Evolutionary conservation across 2,113 vertebrate species (phyloP).

Genomic region (Crotalus viridis): DNA sequence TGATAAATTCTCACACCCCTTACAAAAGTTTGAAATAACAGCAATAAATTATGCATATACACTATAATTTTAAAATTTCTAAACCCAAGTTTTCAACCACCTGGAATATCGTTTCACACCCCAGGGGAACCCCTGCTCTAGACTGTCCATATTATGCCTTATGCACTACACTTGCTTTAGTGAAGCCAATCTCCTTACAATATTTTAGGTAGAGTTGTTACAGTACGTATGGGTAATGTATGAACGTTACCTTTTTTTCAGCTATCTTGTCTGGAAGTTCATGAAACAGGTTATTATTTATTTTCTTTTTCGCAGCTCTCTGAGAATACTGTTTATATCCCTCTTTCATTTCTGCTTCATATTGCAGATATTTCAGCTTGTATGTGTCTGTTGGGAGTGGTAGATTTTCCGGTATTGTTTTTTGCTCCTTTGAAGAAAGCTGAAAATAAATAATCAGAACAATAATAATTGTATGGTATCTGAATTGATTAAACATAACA

Average conservation of each 20-base stretch:
- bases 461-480: slow-evolving; percentile 13
- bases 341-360: slow-evolving; percentile 61
- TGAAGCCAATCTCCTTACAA: neutral
- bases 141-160: neutral
- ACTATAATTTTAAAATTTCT: no score
- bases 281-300: slow-evolving; percentile 2
- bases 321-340: slow-evolving; percentile 58
- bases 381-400: slow-evolving; percentile 52
- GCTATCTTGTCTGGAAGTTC: slow-evolving; percentile 35
- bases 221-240: neutral
- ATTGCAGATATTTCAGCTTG: slow-evolving; percentile 62
- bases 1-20: no score
- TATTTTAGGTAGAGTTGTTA: neutral
- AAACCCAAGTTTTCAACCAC: no score
- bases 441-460: slow-evolving; percentile 33
- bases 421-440: slow-evolving; percentile 51
- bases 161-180: neutral
- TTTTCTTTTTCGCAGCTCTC: slow-evolving; percentile 50
- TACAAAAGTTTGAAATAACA: no score
- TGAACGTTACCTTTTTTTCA: slow-evolving; percentile 38
- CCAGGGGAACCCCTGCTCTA: neutral
- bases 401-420: slow-evolving; percentile 63
- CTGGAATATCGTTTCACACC: no score
- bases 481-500: neutral
- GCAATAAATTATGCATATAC: no score